phyloP scores from a whole-genome alignment of 1,140 invertebrate species.

The Drosophila santomea region DNA sequence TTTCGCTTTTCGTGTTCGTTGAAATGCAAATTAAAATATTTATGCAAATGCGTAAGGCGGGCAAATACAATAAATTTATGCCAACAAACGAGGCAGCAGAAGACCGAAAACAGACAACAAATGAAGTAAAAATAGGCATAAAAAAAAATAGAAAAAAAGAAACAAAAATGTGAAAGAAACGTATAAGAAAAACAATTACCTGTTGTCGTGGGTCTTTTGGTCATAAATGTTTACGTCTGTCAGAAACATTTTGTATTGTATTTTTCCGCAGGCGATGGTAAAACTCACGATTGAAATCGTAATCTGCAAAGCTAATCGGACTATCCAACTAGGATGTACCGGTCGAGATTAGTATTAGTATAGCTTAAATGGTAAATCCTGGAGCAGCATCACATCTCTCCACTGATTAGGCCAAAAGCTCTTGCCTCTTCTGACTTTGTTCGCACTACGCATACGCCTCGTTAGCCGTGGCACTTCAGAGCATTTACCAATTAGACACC shows the following conservation, averaged over 20 bases:
- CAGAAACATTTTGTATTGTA: slow-evolving; percentile 62
- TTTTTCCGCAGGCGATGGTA: too few species aligned
- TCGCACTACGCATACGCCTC: slow-evolving; percentile 58
- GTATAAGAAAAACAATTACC: slow-evolving; percentile 64
- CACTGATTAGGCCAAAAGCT: slow-evolving; percentile 22
- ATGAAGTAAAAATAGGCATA: slow-evolving; percentile 44
- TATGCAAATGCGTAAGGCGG: slow-evolving; percentile 72
- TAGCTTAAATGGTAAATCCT: slow-evolving; percentile 27
- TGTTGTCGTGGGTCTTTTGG: slow-evolving; percentile 43
- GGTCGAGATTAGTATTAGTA: slow-evolving; percentile 52
- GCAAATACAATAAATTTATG: slow-evolving; percentile 76
- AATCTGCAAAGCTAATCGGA: slow-evolving; percentile 18
- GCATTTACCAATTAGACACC: slow-evolving; percentile 64
- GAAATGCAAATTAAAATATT: slow-evolving; percentile 82
- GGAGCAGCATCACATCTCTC: background rate
- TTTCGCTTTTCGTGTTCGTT: slow-evolving; percentile 64
- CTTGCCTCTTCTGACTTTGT: slow-evolving; percentile 11
- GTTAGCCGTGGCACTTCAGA: slow-evolving; percentile 36
- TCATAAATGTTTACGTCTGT: slow-evolving; percentile 76
- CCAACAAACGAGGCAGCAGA: slow-evolving; percentile 49
- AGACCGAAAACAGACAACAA: slow-evolving; percentile 34
- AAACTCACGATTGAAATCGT: background rate
- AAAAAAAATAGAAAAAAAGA: slow-evolving; percentile 1
- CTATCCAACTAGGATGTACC: slow-evolving; percentile 5
- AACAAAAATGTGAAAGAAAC: slow-evolving; percentile 1